phyloP scores from a whole-genome alignment of 2,888 invertebrate species.

The Coenonympha glycerion region DNA sequence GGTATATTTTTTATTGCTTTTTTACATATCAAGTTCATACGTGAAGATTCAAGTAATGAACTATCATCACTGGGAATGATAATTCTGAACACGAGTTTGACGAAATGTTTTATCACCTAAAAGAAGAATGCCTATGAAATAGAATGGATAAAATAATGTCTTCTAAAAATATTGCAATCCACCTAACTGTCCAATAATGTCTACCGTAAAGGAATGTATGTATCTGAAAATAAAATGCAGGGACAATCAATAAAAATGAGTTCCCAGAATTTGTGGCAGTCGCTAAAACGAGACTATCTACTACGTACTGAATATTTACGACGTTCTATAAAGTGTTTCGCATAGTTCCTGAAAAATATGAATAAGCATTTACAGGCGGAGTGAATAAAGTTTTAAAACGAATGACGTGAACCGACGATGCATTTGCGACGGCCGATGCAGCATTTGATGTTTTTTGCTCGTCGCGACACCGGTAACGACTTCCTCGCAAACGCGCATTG shows the following conservation, averaged over 20 bases:
- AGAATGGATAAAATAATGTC: too few relatives aligned
- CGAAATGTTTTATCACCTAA: too few relatives aligned
- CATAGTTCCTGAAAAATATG: constrained; percentile 3
- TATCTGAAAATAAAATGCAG: neutral
- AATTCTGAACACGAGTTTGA: too few relatives aligned
- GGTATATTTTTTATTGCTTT: too few relatives aligned
- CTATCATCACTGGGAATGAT: too few relatives aligned
- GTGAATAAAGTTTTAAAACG: constrained; percentile 18
- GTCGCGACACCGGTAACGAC: constrained; percentile 55
- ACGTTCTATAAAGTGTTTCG: constrained; percentile 14
- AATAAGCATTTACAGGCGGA: constrained; percentile 16
- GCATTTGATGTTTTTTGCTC: constrained; percentile 42
- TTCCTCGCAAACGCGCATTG: constrained; percentile 50
- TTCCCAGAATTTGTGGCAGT: constrained; percentile 2
- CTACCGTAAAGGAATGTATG: neutral
- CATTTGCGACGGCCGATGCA: constrained; percentile 45
- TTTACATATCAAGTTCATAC: too few relatives aligned
- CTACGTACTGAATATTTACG: constrained; percentile 18
- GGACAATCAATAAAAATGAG: constrained; percentile 4
- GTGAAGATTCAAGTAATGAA: too few relatives aligned
- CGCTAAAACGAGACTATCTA: constrained; percentile 11
- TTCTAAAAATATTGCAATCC: too few relatives aligned
- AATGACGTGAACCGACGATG: constrained; percentile 21
- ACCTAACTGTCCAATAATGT: neutral
- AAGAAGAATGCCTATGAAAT: too few relatives aligned